A percentile compares a stretch with the other conserved stretches of the same genome.
Conservation (phyloP, 2,888 invertebrate genomes). For the Acrobasis consociella region DNA sequence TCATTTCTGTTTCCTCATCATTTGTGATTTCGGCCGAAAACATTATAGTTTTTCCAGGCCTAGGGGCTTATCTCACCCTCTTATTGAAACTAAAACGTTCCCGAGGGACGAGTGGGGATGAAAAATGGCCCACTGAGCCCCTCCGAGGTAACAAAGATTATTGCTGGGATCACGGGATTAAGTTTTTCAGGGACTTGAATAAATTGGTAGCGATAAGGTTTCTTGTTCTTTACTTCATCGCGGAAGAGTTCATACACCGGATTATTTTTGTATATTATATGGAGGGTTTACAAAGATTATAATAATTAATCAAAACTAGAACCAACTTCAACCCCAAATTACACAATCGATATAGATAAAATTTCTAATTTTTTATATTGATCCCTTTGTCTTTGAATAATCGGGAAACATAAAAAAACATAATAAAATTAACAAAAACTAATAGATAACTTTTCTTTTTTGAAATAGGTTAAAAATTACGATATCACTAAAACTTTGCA, state of each 20-base stretch:
- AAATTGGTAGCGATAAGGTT: conserved; percentile 9
- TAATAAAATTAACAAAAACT: no score
- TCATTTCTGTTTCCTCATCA: not conserved
- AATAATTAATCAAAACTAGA: no score
- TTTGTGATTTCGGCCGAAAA: conserved; percentile 28
- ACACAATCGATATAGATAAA: no score
- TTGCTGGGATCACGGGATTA: conserved; percentile 41
- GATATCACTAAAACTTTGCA: no score
- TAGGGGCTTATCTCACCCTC: conserved; percentile 53
- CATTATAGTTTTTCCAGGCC: conserved; percentile 42
- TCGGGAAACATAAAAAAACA: no score
- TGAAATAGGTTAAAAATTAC: no score
- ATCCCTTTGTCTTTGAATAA: no score
- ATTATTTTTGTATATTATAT: no score
- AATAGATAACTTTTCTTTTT: no score
- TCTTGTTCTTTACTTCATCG: not conserved
- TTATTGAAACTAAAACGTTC: conserved; percentile 69
- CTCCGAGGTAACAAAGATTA: conserved; percentile 51
- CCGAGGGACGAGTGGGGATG: conserved; percentile 53
- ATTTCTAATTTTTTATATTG: no score
- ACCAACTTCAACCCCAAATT: no score
- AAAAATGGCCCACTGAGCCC: conserved; percentile 56
- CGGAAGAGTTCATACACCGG: not conserved
- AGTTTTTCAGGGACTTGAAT: conserved; percentile 31
- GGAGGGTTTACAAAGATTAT: no score